Evolutionary conservation across 1,140 invertebrate genomes (phyloP).

Genomic region (Halesus radiatus): DNA sequence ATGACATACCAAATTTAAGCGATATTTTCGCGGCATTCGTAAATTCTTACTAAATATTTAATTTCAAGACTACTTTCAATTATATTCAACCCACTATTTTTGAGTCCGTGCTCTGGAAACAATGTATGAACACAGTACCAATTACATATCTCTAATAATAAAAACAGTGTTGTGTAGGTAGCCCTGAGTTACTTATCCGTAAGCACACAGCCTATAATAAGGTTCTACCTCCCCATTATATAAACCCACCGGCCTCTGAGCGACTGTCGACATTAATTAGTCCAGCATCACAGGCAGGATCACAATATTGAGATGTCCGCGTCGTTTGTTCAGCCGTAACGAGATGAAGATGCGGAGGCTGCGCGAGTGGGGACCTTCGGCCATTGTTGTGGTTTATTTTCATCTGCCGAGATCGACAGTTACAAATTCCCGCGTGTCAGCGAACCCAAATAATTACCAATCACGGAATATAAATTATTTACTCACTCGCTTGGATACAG

Average conservation of each 20-base stretch:
- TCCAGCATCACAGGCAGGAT: background rate
- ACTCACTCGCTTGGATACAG: background rate
- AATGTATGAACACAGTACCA: no score
- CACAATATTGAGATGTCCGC: constrained; percentile 11
- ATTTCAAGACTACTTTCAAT: no score
- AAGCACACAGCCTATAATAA: no score
- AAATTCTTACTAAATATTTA: no score
- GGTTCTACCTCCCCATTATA: no score
- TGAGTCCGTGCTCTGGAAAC: no score
- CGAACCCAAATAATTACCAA: constrained; percentile 36
- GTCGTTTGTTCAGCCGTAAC: background rate
- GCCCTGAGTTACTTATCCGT: no score
- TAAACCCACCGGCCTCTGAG: background rate
- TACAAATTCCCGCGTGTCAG: constrained; percentile 29
- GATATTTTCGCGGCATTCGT: no score
- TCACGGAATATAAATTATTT: constrained; percentile 36
- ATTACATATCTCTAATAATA: no score
- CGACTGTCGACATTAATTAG: constrained; percentile 22
- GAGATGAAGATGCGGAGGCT: background rate
- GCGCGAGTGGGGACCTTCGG: background rate
- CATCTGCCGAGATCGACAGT: constrained; percentile 12
- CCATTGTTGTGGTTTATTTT: constrained; percentile 27
- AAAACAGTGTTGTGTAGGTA: no score
- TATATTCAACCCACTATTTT: no score
- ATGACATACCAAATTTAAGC: no score